Conservation (phyloP, 2,888 invertebrate species). For the Glaucopsyche alexis region DNA sequence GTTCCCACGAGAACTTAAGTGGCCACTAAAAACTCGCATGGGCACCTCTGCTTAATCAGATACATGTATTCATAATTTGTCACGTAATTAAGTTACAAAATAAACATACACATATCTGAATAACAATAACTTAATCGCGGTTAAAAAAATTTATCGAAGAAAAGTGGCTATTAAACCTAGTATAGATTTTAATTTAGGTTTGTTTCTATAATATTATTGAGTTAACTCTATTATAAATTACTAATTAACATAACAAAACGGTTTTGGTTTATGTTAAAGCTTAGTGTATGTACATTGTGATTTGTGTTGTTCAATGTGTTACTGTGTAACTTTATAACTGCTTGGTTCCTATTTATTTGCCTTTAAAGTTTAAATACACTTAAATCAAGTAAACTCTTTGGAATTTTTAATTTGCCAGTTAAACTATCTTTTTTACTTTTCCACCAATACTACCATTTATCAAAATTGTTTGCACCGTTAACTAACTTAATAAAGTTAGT, state of each 20-base stretch:
- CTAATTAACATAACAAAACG: background rate
- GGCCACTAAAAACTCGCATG: too few relatives aligned
- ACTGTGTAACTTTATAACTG: background rate
- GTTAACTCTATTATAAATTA: too few relatives aligned
- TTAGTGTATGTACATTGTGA: background rate
- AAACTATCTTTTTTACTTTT: background rate
- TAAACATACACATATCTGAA: too few relatives aligned
- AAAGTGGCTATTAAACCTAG: too few relatives aligned
- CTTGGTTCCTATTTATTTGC: background rate
- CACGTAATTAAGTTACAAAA: too few relatives aligned
- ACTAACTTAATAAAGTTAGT: too few relatives aligned
- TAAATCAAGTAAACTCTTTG: background rate
- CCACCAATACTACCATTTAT: background rate
- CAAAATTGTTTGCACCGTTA: background rate
- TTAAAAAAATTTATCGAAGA: too few relatives aligned
- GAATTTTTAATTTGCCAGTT: background rate
- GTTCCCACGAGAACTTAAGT: too few relatives aligned
- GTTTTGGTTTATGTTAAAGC: background rate
- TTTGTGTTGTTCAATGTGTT: background rate
- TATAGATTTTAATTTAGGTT: too few relatives aligned
- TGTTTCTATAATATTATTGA: too few relatives aligned
- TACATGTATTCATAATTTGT: too few relatives aligned
- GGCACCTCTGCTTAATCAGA: too few relatives aligned
- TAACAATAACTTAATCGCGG: background rate
- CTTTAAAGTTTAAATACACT: background rate